Conservation (phyloP, 1,140 invertebrate species). For the Lepidostoma basale region DNA sequence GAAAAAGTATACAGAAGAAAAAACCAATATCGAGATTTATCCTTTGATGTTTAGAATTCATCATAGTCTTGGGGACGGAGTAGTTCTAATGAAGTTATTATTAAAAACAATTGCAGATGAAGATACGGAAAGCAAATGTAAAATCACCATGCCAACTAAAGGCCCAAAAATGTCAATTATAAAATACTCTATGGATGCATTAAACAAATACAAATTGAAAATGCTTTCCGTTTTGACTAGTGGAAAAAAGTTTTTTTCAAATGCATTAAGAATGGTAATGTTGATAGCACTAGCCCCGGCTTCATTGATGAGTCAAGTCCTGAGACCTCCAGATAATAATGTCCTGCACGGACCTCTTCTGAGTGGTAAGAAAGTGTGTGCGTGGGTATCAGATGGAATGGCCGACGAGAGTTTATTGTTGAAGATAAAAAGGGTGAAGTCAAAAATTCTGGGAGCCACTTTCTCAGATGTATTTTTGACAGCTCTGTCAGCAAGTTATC, state of each 20-base stretch:
- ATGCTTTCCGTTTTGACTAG: too few species aligned
- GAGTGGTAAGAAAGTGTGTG: constrained; percentile 51
- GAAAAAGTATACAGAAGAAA: constrained; percentile 40
- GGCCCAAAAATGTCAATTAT: not conserved
- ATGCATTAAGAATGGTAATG: constrained; percentile 2
- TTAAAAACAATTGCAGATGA: constrained; percentile 55
- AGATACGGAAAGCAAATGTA: constrained; percentile 38
- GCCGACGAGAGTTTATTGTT: constrained; percentile 50
- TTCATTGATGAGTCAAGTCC: constrained; percentile 50
- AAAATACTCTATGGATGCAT: too few species aligned
- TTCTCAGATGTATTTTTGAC: constrained; percentile 55
- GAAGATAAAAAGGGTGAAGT: constrained; percentile 55
- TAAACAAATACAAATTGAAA: not conserved
- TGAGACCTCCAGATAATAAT: constrained; percentile 52
- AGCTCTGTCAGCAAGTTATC: constrained; percentile 52
- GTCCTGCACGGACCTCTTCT: constrained; percentile 52
- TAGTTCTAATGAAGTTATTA: constrained; percentile 58
- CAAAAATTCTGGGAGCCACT: constrained; percentile 46
- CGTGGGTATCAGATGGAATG: constrained; percentile 50
- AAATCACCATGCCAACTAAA: not conserved
- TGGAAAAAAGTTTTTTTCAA: constrained; percentile 12
- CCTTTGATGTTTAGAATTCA: constrained; percentile 61
- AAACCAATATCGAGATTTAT: constrained; percentile 47
- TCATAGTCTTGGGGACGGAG: constrained; percentile 61
- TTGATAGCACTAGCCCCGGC: constrained; percentile 5